Percentiles rank a stretch among this genome's conserved stretches.
phyloP scores from a whole-genome alignment of 1,140 invertebrate species.

The Lineus longissimus region DNA sequence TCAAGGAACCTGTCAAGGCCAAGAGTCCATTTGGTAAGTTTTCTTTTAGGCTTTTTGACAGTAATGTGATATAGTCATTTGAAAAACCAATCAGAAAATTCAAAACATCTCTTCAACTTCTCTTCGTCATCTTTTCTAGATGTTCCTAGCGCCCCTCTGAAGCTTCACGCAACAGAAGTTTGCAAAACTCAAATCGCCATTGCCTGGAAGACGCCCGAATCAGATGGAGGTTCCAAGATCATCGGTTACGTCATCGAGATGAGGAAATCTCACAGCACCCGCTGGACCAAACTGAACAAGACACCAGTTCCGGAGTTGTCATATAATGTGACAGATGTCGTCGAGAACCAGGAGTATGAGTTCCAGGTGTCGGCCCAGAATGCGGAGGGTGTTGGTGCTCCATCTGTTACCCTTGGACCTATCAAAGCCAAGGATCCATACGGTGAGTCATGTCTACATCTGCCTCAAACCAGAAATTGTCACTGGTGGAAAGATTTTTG shows the following conservation, averaged over 20 bases:
- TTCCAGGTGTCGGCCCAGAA: slow-evolving; percentile 93
- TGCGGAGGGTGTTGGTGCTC: slow-evolving; percentile 87
- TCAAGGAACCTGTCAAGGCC: slow-evolving; percentile 54
- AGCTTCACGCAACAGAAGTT: slow-evolving; percentile 82
- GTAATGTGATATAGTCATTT: neutral
- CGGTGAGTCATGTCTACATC: slow-evolving; percentile 15
- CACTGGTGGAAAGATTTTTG: no score
- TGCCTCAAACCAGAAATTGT: no score
- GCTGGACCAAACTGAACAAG: slow-evolving; percentile 72
- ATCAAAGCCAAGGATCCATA: slow-evolving; percentile 24
- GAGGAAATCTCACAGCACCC: slow-evolving; percentile 66
- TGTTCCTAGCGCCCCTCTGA: slow-evolving; percentile 83
- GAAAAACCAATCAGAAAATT: no score
- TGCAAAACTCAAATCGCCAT: slow-evolving; percentile 91
- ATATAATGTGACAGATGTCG: slow-evolving; percentile 81
- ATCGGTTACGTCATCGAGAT: slow-evolving; percentile 47
- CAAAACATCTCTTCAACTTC: no score
- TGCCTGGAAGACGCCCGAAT: slow-evolving; percentile 70
- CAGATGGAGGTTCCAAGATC: slow-evolving; percentile 36
- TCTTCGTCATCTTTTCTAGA: slow-evolving; percentile 16
- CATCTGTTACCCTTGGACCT: slow-evolving; percentile 69
- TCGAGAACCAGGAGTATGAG: slow-evolving; percentile 85
- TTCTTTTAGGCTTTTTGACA: neutral
- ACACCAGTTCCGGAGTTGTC: slow-evolving; percentile 61
- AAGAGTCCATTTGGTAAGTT: slow-evolving; percentile 48